Base-by-base conservation (phyloP, 2,888 invertebrate species). In the Lepidochrysops patricia region DNA sequence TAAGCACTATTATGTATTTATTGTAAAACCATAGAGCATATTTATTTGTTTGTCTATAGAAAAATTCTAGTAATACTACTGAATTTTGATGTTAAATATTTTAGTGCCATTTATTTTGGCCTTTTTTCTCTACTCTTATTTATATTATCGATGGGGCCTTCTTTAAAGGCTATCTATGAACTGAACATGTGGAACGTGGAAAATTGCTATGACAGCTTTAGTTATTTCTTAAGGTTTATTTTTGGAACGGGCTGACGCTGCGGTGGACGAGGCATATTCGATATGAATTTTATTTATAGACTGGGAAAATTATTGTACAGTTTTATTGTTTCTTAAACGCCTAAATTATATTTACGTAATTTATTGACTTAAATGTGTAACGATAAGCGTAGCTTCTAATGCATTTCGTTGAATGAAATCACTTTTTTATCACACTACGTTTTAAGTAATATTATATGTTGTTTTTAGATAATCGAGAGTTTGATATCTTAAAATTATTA, bases 301-400 rank as follows among this genome's bases (percentile, higher is more conserved):
- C 67, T 68, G 69, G 68, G 65, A 64, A 68, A 61, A 80, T 78
- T 76, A 70, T 77, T 81, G 87, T 87, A 87, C 83, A 87, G 85
- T 76, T 82, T 74, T 79, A 70, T 70, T 68, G 70, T 73, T 76
- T 79, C 71, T 71, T 74, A 54, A 77, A 79, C 77, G 80, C 80
- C 84, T 87, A 86, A 85, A 85, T 85, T 86, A 85, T 88, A 82
- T 83, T 86, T 85, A 86, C 85, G 84, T 88, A 88, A 88, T 80
- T 89, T 89, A 88, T 88, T 89, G 77, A 82, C 75, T 75, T 62
- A 63, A 66, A 68, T 64, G 70, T 82, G 76, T 84, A 83, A 77
- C 72, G 72, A 72, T 82, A 81, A 81, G 79, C 69, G 78, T 84
- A 84, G 82, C 74, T 78, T 75, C 80, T 58, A 58, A 68, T 82